A percentile compares a stretch with the other conserved stretches of the same genome.
phyloP scores from a whole-genome alignment of 2,113 vertebrate species.

The Sakesphorus luctuosus region DNA sequence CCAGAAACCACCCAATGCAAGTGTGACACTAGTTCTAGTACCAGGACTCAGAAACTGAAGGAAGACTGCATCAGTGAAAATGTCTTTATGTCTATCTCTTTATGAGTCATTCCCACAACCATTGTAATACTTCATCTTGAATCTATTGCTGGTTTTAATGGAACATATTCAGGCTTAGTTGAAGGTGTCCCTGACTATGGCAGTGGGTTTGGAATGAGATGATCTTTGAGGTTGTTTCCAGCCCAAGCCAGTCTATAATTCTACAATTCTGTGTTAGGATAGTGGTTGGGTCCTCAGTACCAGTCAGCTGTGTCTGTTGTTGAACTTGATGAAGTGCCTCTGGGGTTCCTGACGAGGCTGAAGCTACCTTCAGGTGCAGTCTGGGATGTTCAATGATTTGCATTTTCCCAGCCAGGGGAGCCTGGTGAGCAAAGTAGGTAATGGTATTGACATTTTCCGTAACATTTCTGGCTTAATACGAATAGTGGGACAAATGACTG shows the following conservation, averaged over 20 bases:
- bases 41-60: neutral
- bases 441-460: neutral
- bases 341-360: neutral
- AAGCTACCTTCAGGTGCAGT: neutral
- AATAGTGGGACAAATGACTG: neutral
- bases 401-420: neutral
- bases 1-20: neutral
- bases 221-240: neutral
- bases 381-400: neutral
- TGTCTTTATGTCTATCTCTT: neutral
- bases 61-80: neutral
- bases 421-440: neutral
- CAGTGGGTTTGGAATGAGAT: neutral
- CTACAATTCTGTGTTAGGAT: neutral
- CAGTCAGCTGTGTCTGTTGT: neutral
- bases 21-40: neutral
- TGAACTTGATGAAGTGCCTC: neutral
- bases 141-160: neutral
- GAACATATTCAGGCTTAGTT: neutral
- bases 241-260: neutral
- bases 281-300: neutral
- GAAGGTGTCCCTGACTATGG: neutral
- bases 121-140: neutral
- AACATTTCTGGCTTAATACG: neutral
- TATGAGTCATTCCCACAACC: neutral